Base-by-base conservation (phyloP, 2,888 invertebrate genomes). In the Drosophila greeni region DNA sequence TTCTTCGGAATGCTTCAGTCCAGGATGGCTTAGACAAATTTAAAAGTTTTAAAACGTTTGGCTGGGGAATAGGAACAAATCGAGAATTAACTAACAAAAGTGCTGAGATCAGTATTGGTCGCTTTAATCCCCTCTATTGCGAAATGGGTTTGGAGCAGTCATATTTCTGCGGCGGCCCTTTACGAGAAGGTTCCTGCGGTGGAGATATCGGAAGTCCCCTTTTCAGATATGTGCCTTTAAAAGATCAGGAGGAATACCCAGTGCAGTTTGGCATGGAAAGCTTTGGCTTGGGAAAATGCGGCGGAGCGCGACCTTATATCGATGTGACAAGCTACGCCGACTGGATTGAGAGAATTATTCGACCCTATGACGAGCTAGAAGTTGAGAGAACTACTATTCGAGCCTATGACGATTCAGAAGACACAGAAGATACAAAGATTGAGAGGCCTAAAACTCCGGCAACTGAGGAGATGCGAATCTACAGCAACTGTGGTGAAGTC, bases 1-100 rank as follows among this genome's bases (percentile, higher is more conserved):
- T 45, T 29, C 14, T 8, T 7, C 7, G 8, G 12, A 14, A 6
- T 14, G 7, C 20, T 1, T 2, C 7, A 8, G 0, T 0, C 2
- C 12, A 1, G 4, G 8, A 12, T 18, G 0, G 0, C 0, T 2
- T 2, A 5, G 2, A 18, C 0, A 2, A 2, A 8, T 3, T 29
- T 5, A 0, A 0, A 1, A 12, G 1, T 14, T 45, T 45, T 2
- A 4, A 29, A 18, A 18, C 43, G 0, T 18, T 18, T 29, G 45
- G 29, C 14, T 45, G 29, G 45, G 29, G 29, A 45, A 12, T 29
- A 14, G 29, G 29, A 14, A 43, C 26, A 3, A 6, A 0, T 12
- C 12, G 11, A 1, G 0, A 1, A 4, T 5, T 2, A 18, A 29
- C 8, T 18, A 2, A 45, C 18, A 14, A 8, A 18, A 29, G 8